Base-by-base conservation (phyloP, 1,140 invertebrate species). In the Galleria mellonella region DNA sequence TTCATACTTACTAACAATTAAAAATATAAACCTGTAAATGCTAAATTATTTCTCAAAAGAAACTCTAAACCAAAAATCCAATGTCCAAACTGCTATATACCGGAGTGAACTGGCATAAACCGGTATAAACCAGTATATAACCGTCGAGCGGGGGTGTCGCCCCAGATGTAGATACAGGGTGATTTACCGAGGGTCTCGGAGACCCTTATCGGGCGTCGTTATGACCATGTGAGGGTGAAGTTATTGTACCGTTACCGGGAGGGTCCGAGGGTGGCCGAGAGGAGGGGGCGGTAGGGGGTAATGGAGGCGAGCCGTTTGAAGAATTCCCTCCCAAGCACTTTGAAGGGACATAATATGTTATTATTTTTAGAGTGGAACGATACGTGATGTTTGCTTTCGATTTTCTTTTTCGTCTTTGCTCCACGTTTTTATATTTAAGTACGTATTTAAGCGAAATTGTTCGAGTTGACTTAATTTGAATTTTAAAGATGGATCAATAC, bases 191-290 rank as follows among this genome's bases (percentile, higher is more conserved):
- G 73, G 73, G 65, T 69, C 72, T 75, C 52, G 50, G 61, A 65
- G 75, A 72, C 77, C 76, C 79, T 83, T 82, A 82, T 83, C 77
- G 66, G 50, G 58, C 51, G 66, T 68, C 75, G 79, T 83, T 83
- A 83, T 83, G 79, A 83, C 79, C 79, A 83, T 83, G 74, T 83
- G 76, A 81, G 79, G 74, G 73, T 67, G 73, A 64, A 71, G 70
- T 75, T 76, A 75, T 74, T 66, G 68, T 73, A 64, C 62, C 46
- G 43, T 46, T 33, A 42, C 39, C 9, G 15, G 53, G 52, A 58
- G 56, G 42, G 46, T 23, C 17, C 17, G 6, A 23, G 17, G 17
- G 17, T 3, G 17, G 6, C 2, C 2, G 17, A 6, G 17, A 2
- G 17, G 17, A 23, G 17, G 17, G 17, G 17, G 17, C 6, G n/a